Evolutionary conservation across 2,888 invertebrate species (phyloP).

Genomic region (Hedya salicella): DNA sequence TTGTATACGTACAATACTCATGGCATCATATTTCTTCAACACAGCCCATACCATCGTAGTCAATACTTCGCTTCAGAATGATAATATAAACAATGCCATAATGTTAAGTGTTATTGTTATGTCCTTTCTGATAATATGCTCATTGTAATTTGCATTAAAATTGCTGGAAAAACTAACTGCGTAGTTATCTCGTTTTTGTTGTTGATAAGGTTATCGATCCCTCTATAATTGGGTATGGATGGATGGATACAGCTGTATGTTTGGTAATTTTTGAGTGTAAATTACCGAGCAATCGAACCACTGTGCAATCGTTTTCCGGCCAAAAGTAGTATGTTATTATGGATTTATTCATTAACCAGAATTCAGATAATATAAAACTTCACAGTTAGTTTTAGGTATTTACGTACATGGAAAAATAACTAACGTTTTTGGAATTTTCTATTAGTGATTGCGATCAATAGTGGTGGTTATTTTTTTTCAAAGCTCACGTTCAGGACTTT

Average conservation of each 20-base stretch:
- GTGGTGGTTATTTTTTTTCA: not conserved
- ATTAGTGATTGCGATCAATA: not conserved
- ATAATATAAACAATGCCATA: slow-evolving; percentile 22
- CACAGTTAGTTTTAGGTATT: not conserved
- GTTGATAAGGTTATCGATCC: slow-evolving; percentile 32
- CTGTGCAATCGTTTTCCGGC: slow-evolving; percentile 10
- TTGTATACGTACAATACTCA: not conserved
- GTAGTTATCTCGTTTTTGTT: slow-evolving; percentile 12
- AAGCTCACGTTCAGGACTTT: not conserved
- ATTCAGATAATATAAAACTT: not conserved
- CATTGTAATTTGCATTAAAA: slow-evolving; percentile 9
- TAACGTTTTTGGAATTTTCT: not conserved
- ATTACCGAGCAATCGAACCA: slow-evolving; percentile 3
- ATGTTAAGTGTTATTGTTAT: not conserved
- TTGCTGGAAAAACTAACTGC: slow-evolving; percentile 2
- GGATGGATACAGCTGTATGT: slow-evolving; percentile 12
- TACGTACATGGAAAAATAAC: not conserved
- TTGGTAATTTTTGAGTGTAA: slow-evolving; percentile 19
- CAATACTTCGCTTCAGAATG: slow-evolving; percentile 8
- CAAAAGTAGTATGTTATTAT: slow-evolving; percentile 1
- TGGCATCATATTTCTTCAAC: not conserved
- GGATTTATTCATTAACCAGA: not conserved
- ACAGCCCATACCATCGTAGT: not conserved
- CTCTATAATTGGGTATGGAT: slow-evolving; percentile 17
- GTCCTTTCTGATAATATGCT: slow-evolving; percentile 4